Evolutionary conservation across 2,888 invertebrate genomes (phyloP), one percentile per base, ranked within the genome.

Genomic region (Vannuccia rotundouncinata): DNA sequence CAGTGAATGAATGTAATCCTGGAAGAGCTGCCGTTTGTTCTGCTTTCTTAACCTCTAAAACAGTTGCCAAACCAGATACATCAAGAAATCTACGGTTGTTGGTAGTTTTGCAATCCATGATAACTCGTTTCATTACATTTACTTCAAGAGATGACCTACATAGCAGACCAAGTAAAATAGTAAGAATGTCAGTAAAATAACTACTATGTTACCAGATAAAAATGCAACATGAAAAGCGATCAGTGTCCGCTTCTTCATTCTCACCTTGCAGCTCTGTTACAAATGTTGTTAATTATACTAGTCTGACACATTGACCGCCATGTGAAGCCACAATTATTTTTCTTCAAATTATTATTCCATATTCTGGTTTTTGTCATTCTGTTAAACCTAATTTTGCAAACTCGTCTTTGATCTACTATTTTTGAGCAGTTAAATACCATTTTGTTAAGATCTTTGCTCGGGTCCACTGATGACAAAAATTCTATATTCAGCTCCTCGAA

Each of bases 31-130:
- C n/a, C n/a, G n/a, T n/a, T n/a, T n/a, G n/a, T n/a, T n/a, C n/a
- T n/a, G n/a, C n/a, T n/a, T n/a, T n/a, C n/a, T n/a, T n/a, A n/a
- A n/a, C n/a, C n/a, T n/a, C n/a, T n/a, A n/a, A n/a, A n/a, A n/a
- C n/a, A n/a, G n/a, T n/a, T n/a, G n/a, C n/a, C n/a, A n/a, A n/a
- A n/a, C n/a, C n/a, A n/a, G n/a, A n/a, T n/a, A n/a, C n/a, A n/a
- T n/a, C n/a, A n/a, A n/a, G n/a, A n/a, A n/a, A n/a, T n/a, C 74
- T 79, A 79, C 25, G 79, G 77, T 79, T 79, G 75, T 75, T 75
- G 30, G 30, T 29, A 29, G 2, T 29, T 10, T 29, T 29, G 31
- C 75, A 75, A 28, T 75, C 75, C 75, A 75, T 75, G 75, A 75
- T 31, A 31, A 75, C 28, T 22, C 66, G 66, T 66, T 66, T 66